A percentile compares a stretch with the other conserved stretches of the same genome.
Evolutionary conservation across 2,888 invertebrate genomes (phyloP).

Genomic region (Octodonta nipae): DNA sequence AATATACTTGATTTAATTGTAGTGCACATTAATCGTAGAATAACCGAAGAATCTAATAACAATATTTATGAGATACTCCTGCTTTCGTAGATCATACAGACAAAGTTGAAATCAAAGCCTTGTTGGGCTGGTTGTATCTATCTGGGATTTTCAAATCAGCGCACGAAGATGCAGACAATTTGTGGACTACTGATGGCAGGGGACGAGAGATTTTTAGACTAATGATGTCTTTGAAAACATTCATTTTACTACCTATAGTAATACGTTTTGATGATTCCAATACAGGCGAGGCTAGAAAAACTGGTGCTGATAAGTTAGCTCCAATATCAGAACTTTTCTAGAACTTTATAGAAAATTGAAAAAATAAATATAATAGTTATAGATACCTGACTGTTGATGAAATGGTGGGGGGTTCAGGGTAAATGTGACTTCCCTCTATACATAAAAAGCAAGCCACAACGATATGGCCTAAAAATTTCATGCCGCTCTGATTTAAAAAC

Average conservation of each 20-base stretch:
- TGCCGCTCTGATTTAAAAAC: constrained; percentile 7
- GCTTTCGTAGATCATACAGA: constrained; percentile 5
- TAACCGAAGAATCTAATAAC: constrained; percentile 1
- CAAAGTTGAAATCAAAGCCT: constrained; percentile 7
- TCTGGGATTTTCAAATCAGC: constrained; percentile 9
- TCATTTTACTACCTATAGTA: constrained; percentile 6
- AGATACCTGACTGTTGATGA: constrained; percentile 8
- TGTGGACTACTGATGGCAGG: constrained; percentile 8
- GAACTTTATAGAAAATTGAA: constrained; percentile 8
- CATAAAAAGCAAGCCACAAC: constrained; percentile 12
- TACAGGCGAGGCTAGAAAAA: constrained; percentile 8
- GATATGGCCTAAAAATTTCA: constrained; percentile 12
- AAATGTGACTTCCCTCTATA: constrained; percentile 10
- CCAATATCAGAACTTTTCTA: constrained; percentile 8
- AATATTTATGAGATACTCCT: constrained; percentile 3
- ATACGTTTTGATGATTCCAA: constrained; percentile 10
- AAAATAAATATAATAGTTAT: constrained; percentile 7
- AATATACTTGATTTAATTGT: constrained; percentile 2
- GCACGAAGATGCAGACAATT: constrained; percentile 9
- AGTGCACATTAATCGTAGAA: background rate
- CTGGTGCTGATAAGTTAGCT: constrained; percentile 6
- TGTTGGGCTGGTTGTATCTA: constrained; percentile 6
- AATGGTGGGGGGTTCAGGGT: constrained; percentile 7
- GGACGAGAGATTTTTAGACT: constrained; percentile 7
- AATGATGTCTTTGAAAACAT: constrained; percentile 9